A percentile compares a stretch with the other conserved stretches of the same genome.
phyloP scores from a whole-genome alignment of 2,888 invertebrate species.

The Callimorpha dominula region DNA sequence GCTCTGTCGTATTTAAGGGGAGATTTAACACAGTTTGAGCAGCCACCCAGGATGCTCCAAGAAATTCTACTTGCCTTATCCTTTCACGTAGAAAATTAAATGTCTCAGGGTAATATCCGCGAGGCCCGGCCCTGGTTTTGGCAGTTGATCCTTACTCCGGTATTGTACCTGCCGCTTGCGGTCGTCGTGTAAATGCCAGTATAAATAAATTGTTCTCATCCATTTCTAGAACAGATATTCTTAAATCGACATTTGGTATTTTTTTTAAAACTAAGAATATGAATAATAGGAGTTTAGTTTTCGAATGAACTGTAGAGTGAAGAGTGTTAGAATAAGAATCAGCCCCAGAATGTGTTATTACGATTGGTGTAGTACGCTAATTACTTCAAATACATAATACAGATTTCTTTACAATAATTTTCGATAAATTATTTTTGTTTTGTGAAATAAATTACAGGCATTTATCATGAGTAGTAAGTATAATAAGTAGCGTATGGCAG shows the following conservation, averaged over 20 bases:
- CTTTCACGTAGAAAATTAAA: slow-evolving; percentile 87
- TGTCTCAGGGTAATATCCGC: slow-evolving; percentile 84
- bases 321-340: neutral
- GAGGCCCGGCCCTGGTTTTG: slow-evolving; percentile 75
- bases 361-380: neutral
- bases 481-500: too few relatives aligned
- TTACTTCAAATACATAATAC: neutral
- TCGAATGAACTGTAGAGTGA: neutral
- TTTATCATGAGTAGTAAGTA: too few relatives aligned
- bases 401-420: too few relatives aligned
- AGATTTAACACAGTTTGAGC: slow-evolving; percentile 76
- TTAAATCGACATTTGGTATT: neutral
- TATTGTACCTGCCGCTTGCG: slow-evolving; percentile 55
- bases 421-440: too few relatives aligned
- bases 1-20: slow-evolving; percentile 65
- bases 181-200: slow-evolving; percentile 45
- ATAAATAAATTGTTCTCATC: slow-evolving; percentile 52
- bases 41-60: slow-evolving; percentile 70
- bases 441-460: too few relatives aligned
- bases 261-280: neutral
- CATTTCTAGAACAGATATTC: slow-evolving; percentile 15
- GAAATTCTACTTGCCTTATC: slow-evolving; percentile 82
- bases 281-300: neutral
- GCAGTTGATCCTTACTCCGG: slow-evolving; percentile 76
- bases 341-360: neutral